Conservation (phyloP, 2,888 invertebrate genomes). For the Alviniconcha strummeri region DNA sequence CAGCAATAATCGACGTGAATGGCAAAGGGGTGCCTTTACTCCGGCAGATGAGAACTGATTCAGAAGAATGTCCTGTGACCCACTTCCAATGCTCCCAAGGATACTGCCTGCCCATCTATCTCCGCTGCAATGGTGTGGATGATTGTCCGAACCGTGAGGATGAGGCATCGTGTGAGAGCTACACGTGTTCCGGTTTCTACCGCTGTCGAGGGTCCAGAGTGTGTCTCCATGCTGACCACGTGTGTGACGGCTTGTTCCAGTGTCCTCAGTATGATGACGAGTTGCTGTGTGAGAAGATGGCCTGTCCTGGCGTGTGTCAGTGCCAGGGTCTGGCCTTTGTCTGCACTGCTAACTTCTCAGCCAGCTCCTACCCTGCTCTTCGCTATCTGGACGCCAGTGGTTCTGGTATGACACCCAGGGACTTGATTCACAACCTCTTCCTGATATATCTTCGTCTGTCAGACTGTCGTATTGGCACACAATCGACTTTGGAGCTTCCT, state of each 20-base stretch:
- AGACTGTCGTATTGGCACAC: background rate
- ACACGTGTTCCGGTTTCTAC: slow-evolving; percentile 9
- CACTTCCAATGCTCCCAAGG: slow-evolving; percentile 2
- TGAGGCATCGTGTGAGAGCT: background rate
- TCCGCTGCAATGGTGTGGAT: slow-evolving; percentile 5
- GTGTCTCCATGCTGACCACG: background rate
- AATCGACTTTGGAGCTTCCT: background rate
- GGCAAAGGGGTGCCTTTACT: no score
- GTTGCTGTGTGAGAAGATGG: background rate
- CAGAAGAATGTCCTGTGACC: background rate
- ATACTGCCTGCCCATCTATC: slow-evolving; percentile 18
- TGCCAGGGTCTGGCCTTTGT: slow-evolving; percentile 11
- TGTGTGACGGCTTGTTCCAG: background rate
- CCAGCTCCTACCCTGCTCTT: background rate
- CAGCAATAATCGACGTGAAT: no score
- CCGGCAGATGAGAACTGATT: background rate
- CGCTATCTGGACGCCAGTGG: slow-evolving; percentile 11
- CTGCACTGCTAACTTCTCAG: background rate
- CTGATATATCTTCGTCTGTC: background rate
- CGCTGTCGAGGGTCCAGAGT: background rate
- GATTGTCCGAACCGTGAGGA: slow-evolving; percentile 8
- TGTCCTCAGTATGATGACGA: background rate
- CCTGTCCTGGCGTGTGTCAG: background rate
- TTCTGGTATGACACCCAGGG: background rate
- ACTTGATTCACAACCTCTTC: background rate